phyloP scores from a whole-genome alignment of 64 coral and sea anemone species.

The Trachythela sp. region DNA sequence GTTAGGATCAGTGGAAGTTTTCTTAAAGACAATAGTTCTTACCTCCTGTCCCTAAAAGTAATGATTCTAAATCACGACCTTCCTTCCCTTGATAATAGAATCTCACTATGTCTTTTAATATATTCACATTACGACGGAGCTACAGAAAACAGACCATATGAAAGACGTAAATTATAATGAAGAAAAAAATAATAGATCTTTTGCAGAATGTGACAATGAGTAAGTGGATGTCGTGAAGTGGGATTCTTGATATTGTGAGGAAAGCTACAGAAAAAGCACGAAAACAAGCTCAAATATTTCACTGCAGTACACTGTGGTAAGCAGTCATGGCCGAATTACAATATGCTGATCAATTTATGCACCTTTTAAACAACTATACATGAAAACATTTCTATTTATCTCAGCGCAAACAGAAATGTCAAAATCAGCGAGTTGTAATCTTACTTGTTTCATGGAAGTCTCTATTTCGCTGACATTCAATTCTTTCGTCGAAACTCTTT shows the following conservation, averaged over 20 bases:
- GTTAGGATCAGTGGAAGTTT: no score
- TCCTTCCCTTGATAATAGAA: slow-evolving; percentile 4
- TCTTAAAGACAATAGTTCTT: not conserved
- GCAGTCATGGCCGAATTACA: no score
- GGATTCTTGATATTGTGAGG: not conserved
- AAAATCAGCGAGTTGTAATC: not conserved
- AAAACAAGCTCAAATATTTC: not conserved
- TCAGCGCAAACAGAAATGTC: not conserved
- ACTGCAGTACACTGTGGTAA: no score
- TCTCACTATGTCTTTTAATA: not conserved
- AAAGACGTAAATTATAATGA: no score
- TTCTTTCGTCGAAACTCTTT: not conserved
- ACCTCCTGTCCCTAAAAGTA: slow-evolving; percentile 15
- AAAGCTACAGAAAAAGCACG: not conserved
- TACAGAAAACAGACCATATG: not conserved
- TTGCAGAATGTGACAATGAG: no score
- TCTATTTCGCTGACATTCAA: not conserved
- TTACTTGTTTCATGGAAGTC: slow-evolving; percentile 9
- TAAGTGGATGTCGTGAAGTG: no score
- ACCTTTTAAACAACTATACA: not conserved
- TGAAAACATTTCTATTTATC: not conserved
- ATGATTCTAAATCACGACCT: not conserved
- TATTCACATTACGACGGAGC: slow-evolving; percentile 7
- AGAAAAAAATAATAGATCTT: no score
- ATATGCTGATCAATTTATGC: not conserved